Conservation (phyloP, 2,113 vertebrate species). For the Caranx ignobilis region DNA sequence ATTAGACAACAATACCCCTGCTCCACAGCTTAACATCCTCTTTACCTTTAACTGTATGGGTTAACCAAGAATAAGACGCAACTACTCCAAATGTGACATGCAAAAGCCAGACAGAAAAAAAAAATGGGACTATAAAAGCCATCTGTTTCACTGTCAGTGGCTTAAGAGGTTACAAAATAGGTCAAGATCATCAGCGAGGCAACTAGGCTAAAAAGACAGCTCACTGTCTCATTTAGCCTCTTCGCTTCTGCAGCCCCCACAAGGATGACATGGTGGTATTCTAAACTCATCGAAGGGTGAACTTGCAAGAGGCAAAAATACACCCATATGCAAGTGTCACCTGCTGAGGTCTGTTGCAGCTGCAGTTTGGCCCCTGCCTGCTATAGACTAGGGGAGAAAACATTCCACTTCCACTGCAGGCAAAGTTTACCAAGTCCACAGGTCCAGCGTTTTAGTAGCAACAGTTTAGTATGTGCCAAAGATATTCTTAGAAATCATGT, state of each 20-base stretch:
- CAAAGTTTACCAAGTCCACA: conserved; percentile 38
- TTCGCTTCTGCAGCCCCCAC: conserved; percentile 42
- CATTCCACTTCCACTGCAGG: conserved; percentile 14
- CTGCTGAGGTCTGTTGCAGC: conserved; percentile 44
- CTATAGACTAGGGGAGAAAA: conserved; percentile 31
- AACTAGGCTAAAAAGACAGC: conserved; percentile 27
- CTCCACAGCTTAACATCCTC: conserved; percentile 80
- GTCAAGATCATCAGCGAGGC: conserved; percentile 29
- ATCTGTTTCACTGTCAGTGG: neutral
- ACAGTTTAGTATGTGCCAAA: conserved; percentile 21
- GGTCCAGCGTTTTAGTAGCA: conserved; percentile 24
- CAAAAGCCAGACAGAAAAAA: neutral
- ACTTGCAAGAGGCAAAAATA: conserved; percentile 80
- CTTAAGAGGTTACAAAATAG: conserved; percentile 40
- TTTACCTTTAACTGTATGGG: conserved; percentile 53
- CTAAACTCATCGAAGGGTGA: conserved; percentile 57
- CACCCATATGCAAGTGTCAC: conserved; percentile 65
- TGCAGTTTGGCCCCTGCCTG: conserved; percentile 39
- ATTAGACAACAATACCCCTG: conserved; percentile 79
- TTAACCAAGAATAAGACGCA: neutral
- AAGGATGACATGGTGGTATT: conserved; percentile 55
- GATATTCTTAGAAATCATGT: conserved; percentile 24
- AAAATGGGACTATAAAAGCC: neutral
- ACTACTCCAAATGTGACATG: neutral
- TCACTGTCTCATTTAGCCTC: conserved; percentile 49